These are phyloP conservation scores for Sardinella longiceps DNA, from an alignment of 2,797 vertebrate species.

Conservation along the genomic window DNA sequence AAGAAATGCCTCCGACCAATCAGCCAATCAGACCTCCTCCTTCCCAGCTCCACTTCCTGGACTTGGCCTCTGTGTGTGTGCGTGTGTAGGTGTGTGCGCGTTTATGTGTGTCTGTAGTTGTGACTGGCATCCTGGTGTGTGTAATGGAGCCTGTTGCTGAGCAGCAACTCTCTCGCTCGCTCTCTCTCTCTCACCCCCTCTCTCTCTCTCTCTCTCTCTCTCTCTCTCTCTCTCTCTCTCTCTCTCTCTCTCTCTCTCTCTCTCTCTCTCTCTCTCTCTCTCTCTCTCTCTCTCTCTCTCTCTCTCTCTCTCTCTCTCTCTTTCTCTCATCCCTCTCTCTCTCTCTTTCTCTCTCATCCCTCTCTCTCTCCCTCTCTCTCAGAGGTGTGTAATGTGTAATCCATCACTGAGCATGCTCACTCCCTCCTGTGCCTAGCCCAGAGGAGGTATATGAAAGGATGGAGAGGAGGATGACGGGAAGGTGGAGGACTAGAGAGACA, in stretches of 20 bases:
- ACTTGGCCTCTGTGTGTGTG: slow-evolving; percentile 26
- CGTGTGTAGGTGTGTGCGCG: neutral
- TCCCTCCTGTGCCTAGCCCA: neutral
- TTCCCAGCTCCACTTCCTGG: neutral
- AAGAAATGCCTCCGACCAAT: slow-evolving; percentile 29
- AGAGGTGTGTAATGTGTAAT: slow-evolving; percentile 5
- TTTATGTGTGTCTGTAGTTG: neutral
- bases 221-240: too few species aligned
- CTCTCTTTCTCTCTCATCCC: too few species aligned
- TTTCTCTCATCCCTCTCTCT: neutral
- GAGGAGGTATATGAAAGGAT: neutral
- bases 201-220: neutral
- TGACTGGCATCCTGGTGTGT: slow-evolving; percentile 9
- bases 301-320: too few species aligned
- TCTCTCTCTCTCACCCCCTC: too few species aligned
- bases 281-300: neutral
- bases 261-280: neutral
- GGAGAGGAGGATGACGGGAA: neutral
- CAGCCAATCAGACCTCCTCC: slow-evolving; percentile 21
- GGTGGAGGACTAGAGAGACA: neutral
- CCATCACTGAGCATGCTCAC: slow-evolving; percentile 8
- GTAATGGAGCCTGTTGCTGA: slow-evolving; percentile 24
- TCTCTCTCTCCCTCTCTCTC: neutral
- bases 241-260: neutral
- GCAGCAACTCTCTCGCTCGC: neutral